Evolutionary conservation across 2,888 invertebrate genomes (phyloP).

Genomic region (Dolichomitus sp.): DNA sequence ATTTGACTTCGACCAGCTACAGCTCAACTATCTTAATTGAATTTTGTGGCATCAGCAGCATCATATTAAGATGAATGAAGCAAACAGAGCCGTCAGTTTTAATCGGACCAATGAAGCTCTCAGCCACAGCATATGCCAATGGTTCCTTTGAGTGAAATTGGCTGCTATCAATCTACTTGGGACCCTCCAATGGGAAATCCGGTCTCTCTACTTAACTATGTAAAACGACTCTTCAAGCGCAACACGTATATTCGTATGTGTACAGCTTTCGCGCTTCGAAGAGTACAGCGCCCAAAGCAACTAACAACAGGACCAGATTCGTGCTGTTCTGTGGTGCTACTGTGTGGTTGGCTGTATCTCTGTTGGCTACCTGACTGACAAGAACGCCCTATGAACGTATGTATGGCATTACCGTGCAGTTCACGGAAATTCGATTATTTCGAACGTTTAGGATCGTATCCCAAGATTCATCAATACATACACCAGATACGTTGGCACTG

Average conservation of each 20-base stretch:
- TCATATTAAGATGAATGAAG: not conserved
- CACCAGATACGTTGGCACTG: constrained; percentile 41
- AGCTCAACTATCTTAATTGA: not conserved
- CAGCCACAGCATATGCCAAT: not conserved
- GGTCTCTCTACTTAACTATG: constrained; percentile 13
- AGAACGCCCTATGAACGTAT: not conserved
- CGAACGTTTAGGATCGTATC: constrained; percentile 38
- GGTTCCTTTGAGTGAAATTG: constrained; percentile 11
- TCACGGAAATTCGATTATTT: constrained; percentile 60
- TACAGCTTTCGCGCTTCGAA: not conserved
- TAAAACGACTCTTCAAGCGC: constrained; percentile 13
- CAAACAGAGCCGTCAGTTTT: not conserved
- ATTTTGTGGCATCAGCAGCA: not conserved
- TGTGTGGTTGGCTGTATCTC: not conserved
- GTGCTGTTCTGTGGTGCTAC: not conserved
- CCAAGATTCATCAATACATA: constrained; percentile 59
- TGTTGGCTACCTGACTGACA: constrained; percentile 17
- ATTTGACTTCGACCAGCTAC: not conserved
- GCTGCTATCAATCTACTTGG: constrained; percentile 19
- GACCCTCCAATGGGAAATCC: constrained; percentile 16
- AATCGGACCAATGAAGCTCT: not conserved
- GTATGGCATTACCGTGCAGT: not conserved
- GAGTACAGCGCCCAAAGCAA: not conserved
- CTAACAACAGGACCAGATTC: not conserved
- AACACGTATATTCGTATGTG: constrained; percentile 4